Conservation (phyloP, 2,113 vertebrate genomes). For the Bambusicola thoracicus region DNA sequence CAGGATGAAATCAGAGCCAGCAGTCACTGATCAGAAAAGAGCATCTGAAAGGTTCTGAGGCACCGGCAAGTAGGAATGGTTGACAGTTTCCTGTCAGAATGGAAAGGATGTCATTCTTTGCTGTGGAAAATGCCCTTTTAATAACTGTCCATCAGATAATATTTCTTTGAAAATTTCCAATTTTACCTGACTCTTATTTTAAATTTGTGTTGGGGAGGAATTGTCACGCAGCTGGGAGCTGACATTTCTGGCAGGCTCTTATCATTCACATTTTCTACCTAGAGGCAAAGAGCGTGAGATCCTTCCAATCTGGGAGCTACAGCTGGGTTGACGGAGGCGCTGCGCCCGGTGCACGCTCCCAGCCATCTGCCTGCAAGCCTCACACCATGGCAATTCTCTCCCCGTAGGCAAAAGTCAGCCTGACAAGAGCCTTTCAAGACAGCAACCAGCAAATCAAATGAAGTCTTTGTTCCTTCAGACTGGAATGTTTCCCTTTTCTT, state of each 20-base stretch:
- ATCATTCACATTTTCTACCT: slow-evolving; percentile 58
- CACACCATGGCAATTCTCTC: slow-evolving; percentile 48
- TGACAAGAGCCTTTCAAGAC: slow-evolving; percentile 70
- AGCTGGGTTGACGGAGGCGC: slow-evolving; percentile 36
- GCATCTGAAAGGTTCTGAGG: neutral
- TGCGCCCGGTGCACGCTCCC: slow-evolving; percentile 45
- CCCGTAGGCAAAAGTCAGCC: slow-evolving; percentile 56
- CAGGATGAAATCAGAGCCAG: neutral
- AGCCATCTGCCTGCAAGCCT: slow-evolving; percentile 69
- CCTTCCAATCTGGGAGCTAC: slow-evolving; percentile 63
- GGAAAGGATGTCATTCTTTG: slow-evolving; percentile 20
- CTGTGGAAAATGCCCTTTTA: slow-evolving; percentile 15
- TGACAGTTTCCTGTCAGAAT: neutral
- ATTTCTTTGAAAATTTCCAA: slow-evolving; percentile 16
- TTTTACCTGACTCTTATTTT: slow-evolving; percentile 61
- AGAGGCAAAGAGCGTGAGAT: slow-evolving; percentile 60
- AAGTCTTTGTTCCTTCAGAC: slow-evolving; percentile 65
- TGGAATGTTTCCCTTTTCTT: slow-evolving; percentile 67
- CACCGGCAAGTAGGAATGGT: neutral
- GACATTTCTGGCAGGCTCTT: slow-evolving; percentile 67
- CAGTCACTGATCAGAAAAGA: neutral
- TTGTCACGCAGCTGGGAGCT: slow-evolving; percentile 48
- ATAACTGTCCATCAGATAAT: slow-evolving; percentile 33
- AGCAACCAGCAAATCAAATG: slow-evolving; percentile 57
- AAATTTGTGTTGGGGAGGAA: slow-evolving; percentile 42